A percentile compares a stretch with the other conserved stretches of the same genome.
These are phyloP conservation scores for Tamias sibiricus DNA, from an alignment of 2,113 vertebrate genomes.

Conservation along the genomic window DNA sequence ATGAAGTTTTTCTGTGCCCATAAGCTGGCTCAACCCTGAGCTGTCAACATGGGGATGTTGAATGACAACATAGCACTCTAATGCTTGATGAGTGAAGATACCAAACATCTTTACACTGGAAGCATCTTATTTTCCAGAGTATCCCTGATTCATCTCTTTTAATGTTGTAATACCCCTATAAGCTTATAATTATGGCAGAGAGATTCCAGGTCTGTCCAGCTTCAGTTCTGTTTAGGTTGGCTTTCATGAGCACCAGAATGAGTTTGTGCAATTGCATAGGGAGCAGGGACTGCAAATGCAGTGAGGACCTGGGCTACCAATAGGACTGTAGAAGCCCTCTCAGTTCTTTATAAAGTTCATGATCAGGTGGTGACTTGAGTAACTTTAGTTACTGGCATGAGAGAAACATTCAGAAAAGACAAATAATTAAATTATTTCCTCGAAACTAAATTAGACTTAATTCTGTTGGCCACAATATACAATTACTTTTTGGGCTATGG, in stretches of 20 bases:
- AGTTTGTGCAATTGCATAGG: too few relatives aligned
- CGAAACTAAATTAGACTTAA: conserved; percentile 6
- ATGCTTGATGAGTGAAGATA: neutral
- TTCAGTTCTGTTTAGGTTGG: neutral
- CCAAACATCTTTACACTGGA: neutral
- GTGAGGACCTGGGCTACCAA: neutral
- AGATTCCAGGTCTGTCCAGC: neutral
- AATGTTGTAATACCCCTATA: neutral
- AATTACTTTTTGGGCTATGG: neutral
- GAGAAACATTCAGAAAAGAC: neutral
- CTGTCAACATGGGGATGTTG: neutral
- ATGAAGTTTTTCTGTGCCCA: neutral
- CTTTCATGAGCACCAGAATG: neutral
- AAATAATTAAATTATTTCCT: neutral
- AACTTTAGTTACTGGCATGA: neutral
- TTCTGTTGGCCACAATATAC: neutral
- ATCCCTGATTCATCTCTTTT: neutral
- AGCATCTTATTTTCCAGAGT: neutral
- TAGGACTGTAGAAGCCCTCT: neutral
- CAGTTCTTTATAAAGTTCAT: neutral
- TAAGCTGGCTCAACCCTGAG: neutral
- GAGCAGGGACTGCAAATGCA: neutral
- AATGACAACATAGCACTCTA: neutral
- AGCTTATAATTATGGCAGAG: neutral
- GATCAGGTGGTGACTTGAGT: neutral